These are phyloP conservation scores for Poeciliopsis prolifica DNA, from an alignment of 2,113 vertebrate species.

Conservation along the genomic window DNA sequence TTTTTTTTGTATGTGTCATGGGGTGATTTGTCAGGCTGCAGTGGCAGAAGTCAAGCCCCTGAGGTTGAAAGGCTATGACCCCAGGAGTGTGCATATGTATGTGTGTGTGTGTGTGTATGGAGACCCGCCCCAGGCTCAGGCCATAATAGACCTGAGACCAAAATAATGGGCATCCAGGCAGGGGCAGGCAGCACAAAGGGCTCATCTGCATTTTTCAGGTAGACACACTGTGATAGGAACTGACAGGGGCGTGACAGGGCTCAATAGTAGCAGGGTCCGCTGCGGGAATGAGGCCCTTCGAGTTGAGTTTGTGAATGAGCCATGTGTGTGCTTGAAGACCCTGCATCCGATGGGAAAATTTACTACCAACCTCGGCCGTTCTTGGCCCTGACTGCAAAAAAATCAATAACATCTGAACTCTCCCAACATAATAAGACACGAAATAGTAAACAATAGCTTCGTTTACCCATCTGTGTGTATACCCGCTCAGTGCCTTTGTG, in stretches of 20 bases:
- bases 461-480: conserved; percentile 85
- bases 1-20: conserved; percentile 86
- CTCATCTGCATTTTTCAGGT: conserved; percentile 99
- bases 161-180: conserved; percentile 85
- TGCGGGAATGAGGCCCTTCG: conserved; percentile 45
- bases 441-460: conserved; percentile 95
- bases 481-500: conserved; percentile 68
- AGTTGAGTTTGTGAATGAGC: conserved; percentile 31
- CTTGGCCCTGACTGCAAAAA: conserved; percentile 82
- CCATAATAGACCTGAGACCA: conserved; percentile 84
- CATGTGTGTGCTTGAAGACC: conserved; percentile 36
- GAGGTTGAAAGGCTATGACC: conserved; percentile 99
- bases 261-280: conserved; percentile 85
- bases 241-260: conserved; percentile 95
- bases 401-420: conserved; percentile 97
- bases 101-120: conserved; percentile 40
- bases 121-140: conserved; percentile 85
- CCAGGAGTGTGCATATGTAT: conserved; percentile 81
- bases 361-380: conserved; percentile 79
- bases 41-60: conserved; percentile 99
- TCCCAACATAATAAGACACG: conserved; percentile 88
- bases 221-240: conserved; percentile 94
- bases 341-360: conserved; percentile 83
- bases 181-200: conserved; percentile 83
- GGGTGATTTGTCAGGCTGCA: conserved; percentile 94